phyloP scores from a whole-genome alignment of 2,113 vertebrate genomes.

The Psilopogon haemacephalus region DNA sequence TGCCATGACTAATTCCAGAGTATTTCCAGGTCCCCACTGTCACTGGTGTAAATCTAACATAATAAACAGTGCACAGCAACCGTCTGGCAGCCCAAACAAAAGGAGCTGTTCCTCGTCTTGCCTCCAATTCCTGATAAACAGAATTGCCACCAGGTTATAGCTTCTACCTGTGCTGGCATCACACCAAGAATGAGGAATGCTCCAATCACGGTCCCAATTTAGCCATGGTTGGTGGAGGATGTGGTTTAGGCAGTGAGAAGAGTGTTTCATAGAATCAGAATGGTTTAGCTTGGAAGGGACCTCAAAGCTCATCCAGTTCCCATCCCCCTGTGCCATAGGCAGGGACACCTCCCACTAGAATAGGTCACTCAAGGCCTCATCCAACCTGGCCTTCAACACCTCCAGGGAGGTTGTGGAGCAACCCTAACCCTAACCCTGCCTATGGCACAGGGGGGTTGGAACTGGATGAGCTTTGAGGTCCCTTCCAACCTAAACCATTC shows the following conservation, averaged over 20 bases:
- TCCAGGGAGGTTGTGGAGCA: no score
- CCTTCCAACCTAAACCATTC: no score
- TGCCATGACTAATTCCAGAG: not conserved
- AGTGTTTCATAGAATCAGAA: no score
- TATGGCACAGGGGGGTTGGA: no score
- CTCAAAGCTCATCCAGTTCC: no score
- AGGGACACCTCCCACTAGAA: no score
- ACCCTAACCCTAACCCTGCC: no score
- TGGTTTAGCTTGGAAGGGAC: no score
- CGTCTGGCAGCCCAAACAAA: conserved; percentile 17
- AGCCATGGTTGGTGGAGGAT: not conserved
- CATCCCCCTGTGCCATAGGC: no score
- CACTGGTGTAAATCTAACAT: not conserved
- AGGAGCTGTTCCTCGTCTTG: conserved; percentile 4
- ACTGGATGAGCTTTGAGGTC: no score
- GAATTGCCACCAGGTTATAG: not conserved
- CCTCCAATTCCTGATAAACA: not conserved
- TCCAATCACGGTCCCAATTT: not conserved
- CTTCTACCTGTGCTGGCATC: not conserved
- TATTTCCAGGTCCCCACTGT: not conserved
- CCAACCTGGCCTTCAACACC: no score
- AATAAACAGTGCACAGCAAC: conserved; percentile 1
- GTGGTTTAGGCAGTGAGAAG: not conserved
- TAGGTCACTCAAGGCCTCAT: no score
- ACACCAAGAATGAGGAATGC: not conserved